Conservation (phyloP, 2,113 vertebrate species). For the Gambusia holbrooki region DNA sequence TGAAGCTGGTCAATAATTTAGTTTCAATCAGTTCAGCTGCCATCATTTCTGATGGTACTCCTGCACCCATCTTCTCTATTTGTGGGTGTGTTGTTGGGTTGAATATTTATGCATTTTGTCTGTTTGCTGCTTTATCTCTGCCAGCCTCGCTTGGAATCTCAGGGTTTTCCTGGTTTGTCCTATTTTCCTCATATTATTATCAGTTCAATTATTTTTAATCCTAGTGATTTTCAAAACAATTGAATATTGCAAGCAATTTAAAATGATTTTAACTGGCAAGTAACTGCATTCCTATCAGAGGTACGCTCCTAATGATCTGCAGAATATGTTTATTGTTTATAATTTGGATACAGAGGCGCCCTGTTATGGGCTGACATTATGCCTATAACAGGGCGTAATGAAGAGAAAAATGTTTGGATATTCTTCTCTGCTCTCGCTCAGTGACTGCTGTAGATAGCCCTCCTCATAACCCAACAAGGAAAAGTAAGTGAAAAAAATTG, state of each 20-base stretch:
- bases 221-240: neutral
- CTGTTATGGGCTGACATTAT: no score
- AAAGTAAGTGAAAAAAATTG: no score
- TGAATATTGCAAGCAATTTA: neutral
- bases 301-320: neutral
- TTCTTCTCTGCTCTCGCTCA: no score
- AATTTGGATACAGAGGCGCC: no score
- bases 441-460: no score
- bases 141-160: neutral
- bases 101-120: slow-evolving; percentile 9
- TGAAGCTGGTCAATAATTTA: slow-evolving; percentile 64
- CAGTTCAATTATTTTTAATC: neutral
- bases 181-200: neutral
- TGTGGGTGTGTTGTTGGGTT: slow-evolving; percentile 2
- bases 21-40: slow-evolving; percentile 39
- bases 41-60: slow-evolving; percentile 10
- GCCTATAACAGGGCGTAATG: no score
- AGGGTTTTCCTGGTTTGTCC: neutral
- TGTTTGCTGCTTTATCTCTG: slow-evolving; percentile 3
- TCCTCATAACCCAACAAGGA: no score
- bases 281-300: neutral
- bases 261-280: neutral
- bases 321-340: neutral
- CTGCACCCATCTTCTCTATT: neutral
- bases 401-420: no score